Evolutionary conservation across 2,888 invertebrate genomes (phyloP), one percentile per base, ranked within the genome.

Genomic region (Mythimna albipuncta): DNA sequence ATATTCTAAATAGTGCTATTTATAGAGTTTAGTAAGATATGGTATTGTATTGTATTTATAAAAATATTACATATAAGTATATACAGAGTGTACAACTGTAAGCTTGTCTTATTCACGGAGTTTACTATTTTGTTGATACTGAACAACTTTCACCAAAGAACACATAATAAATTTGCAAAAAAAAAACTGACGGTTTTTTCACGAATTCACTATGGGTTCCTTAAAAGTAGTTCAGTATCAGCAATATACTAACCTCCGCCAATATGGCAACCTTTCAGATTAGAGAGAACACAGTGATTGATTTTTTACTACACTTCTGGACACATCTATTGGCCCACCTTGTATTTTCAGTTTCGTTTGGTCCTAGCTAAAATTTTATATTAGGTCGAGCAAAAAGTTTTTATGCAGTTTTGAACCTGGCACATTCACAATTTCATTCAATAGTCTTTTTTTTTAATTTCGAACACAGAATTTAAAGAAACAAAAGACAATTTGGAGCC

Each of bases 241-340:
- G 59, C 59, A 59, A 59, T 59, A 38, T 59, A 61, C 61, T 61
- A 61, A 61, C 61, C 41, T 61, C 61, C n/a, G n/a, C 61, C 41
- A 61, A 62, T 62, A 62, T 62, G 62, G 44, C 62, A 62, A 62
- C 62, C 21, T 62, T 62, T 62, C 62, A 62, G 62, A 62, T 62
- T 47, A 62, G n/a, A n/a, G n/a, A n/a, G n/a, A 62, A 47, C n/a
- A 61, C 44, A 26, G 62, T 62, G 44, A 47, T 62, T 62, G 62
- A 59, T 62, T 62, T 62, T 62, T 47, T 62, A 62, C 21, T 47
- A 62, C n/a, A n/a, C n/a, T n/a, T n/a, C n/a, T n/a, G n/a, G n/a
- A n/a, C n/a, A n/a, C n/a, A n/a, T n/a, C n/a, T n/a, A n/a, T n/a
- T n/a, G n/a, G n/a, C n/a, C n/a, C n/a, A n/a, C n/a, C n/a, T n/a